Base-by-base conservation (phyloP, 1,140 invertebrate species). In the Ceratosolen fusciceps region DNA sequence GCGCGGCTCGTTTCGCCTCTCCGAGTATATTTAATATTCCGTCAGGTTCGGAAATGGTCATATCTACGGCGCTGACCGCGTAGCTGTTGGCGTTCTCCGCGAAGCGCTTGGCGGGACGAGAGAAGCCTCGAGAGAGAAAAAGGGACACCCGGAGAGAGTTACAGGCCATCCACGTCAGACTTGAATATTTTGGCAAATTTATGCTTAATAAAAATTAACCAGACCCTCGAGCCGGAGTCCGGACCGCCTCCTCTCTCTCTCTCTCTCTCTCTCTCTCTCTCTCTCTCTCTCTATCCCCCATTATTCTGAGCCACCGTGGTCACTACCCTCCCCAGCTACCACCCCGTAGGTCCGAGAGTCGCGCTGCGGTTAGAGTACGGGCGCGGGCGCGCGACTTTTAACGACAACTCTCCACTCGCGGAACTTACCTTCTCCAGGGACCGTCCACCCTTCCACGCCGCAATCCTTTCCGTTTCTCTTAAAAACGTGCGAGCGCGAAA, bases 181-280 rank as follows among this genome's bases (percentile, higher is more conserved):
- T 83, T 83, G 86, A 88, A 88, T 88, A 88, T 88, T 88, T 88
- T 88, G 86, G 85, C 87, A 87, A 88, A 88, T 88, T 88, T 88
- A 88, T 88, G 87, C 82, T 75, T 84, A 88, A 88, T 88, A 88
- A 88, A 88, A 88, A 88, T 88, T 88, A 88, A 88, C 83, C 87
- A 88, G 86, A 85, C 37, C 56, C 76, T 72, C 73, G 68, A 56
- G 43, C 58, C 49, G 5, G 3, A 52, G 9, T 3, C 43, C 43
- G 8, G 26, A 19, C 7, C 56, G 54, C 16, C 4, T 12, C 24
- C 58, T 2, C 29, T 49, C 47, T n/a, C 34, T 72, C 62, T 37
- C 34, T 52, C 26, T 29, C 2, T 26, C 62, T 60, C 67, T 52
- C 58, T 56, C 71, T 21, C 29, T 43, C 29, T 49, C 5, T n/a